Conservation (phyloP, 2,113 vertebrate genomes). For the Rhabdomys dilectus region DNA sequence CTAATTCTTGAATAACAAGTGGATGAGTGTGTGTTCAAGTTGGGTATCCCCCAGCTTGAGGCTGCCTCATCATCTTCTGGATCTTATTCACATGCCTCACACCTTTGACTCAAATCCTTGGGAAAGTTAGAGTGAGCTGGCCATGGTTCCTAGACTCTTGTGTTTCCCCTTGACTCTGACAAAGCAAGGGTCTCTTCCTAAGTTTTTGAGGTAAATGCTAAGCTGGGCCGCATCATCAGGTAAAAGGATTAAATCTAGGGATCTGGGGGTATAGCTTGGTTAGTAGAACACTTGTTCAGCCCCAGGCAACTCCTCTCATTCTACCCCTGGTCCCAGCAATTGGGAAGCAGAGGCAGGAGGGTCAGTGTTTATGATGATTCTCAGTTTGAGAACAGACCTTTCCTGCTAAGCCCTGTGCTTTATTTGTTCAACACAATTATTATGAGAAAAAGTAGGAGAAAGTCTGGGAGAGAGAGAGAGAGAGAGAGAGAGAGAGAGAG, state of each 20-base stretch:
- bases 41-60: accelerated
- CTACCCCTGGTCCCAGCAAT: not conserved
- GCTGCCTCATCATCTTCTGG: not conserved
- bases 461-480: no score
- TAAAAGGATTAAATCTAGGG: constrained; percentile 16
- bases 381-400: not conserved
- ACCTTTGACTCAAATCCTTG: not conserved
- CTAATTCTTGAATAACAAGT: not conserved
- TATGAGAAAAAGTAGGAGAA: no score
- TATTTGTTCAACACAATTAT: not conserved
- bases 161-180: not conserved
- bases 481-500: not conserved
- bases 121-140: no score
- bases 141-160: not conserved
- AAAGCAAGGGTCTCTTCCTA: accelerated
- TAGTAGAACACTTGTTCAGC: not conserved
- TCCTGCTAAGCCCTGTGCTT: not conserved
- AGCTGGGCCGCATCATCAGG: no score
- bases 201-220: not conserved
- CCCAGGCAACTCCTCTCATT: not conserved
- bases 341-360: not conserved
- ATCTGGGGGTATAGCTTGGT: not conserved
- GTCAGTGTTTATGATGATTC: not conserved
- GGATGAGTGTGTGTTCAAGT: accelerated
- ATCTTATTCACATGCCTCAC: not conserved